Conservation (phyloP, 2,888 invertebrate species). For the Nysson spinosus region DNA sequence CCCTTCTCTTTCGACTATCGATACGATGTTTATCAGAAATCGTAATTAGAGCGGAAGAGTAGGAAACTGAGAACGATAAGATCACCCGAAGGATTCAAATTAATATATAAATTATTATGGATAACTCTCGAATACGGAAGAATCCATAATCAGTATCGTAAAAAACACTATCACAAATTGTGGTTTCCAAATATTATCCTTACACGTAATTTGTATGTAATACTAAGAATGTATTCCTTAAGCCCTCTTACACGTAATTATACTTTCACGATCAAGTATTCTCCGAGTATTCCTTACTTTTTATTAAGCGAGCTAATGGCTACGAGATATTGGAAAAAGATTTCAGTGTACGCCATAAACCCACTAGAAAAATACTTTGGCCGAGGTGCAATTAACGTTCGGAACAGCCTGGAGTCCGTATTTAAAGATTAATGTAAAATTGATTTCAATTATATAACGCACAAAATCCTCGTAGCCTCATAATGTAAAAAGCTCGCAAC, state of each 20-base stretch:
- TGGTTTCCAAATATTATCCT: slow-evolving; percentile 27
- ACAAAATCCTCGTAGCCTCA: no score
- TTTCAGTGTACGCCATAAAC: no score
- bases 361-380: no score
- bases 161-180: slow-evolving; percentile 45
- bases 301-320: background rate
- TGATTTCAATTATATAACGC: no score
- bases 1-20: background rate
- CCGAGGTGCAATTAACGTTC: no score
- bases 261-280: slow-evolving; percentile 40
- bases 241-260: slow-evolving; percentile 31
- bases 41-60: background rate
- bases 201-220: slow-evolving; percentile 30
- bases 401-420: no score
- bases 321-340: background rate
- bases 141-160: slow-evolving; percentile 28
- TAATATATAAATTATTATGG: slow-evolving; percentile 16
- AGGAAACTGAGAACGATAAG: slow-evolving; percentile 11
- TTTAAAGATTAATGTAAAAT: no score
- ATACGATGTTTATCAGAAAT: slow-evolving; percentile 8
- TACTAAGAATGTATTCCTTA: slow-evolving; percentile 28
- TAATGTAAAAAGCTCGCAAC: no score
- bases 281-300: slow-evolving; percentile 8
- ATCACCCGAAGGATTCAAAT: slow-evolving; percentile 2
- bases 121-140: slow-evolving; percentile 24